These are phyloP conservation scores for Masticophis lateralis DNA, from an alignment of 2,797 vertebrate genomes.

Conservation along the genomic window DNA sequence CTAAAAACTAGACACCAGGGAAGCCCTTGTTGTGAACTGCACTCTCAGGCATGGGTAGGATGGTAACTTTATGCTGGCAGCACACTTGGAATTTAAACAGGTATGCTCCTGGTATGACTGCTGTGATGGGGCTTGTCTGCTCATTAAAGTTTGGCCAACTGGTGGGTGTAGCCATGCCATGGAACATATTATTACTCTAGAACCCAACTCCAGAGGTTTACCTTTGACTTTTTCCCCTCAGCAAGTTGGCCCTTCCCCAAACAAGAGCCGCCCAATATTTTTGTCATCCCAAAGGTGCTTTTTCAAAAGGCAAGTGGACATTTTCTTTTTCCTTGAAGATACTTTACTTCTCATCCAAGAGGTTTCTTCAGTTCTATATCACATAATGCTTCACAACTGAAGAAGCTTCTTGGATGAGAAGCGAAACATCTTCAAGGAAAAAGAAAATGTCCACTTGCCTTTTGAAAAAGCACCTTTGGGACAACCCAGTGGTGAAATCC, in stretches of 20 bases:
- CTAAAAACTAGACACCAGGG: background rate
- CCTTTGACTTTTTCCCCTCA: background rate
- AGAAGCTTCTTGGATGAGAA: background rate
- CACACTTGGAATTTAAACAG: background rate
- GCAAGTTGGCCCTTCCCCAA: background rate
- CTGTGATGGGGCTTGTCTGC: background rate
- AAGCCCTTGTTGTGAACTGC: background rate
- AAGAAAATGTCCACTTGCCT: background rate
- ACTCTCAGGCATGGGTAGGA: background rate
- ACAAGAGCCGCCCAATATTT: background rate
- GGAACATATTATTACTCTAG: background rate
- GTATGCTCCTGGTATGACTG: background rate
- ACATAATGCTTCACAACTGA: background rate
- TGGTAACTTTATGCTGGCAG: background rate
- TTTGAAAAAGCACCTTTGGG: background rate
- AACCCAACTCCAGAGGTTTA: background rate
- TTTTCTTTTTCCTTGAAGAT: background rate
- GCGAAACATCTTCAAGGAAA: background rate
- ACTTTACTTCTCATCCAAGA: background rate
- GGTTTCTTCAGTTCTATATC: background rate
- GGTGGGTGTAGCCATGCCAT: background rate
- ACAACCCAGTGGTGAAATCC: background rate
- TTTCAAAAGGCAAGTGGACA: background rate
- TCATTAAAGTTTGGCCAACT: background rate
- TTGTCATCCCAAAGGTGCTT: background rate